Conservation (phyloP, 2,888 invertebrate genomes). For the Glaucopsyche alexis region DNA sequence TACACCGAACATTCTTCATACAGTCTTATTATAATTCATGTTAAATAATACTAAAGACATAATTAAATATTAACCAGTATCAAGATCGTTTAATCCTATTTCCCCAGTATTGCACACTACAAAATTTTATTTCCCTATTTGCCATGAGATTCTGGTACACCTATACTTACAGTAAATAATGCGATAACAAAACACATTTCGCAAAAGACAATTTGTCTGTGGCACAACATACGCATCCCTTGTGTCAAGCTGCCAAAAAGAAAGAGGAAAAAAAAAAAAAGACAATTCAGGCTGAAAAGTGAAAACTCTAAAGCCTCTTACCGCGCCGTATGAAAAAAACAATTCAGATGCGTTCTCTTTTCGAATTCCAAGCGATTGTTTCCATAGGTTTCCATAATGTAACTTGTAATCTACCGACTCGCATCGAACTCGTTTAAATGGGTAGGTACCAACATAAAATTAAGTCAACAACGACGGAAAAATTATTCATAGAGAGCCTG, state of each 20-base stretch:
- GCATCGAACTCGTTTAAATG: slow-evolving; percentile 41
- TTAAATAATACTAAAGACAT: too few relatives aligned
- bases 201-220: background rate
- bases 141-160: too few relatives aligned
- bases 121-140: too few relatives aligned
- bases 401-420: slow-evolving; percentile 39
- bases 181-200: too few relatives aligned
- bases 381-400: slow-evolving; percentile 34
- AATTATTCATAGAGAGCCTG: slow-evolving; percentile 73
- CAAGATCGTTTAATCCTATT: too few relatives aligned
- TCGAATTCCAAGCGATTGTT: slow-evolving; percentile 27
- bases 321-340: slow-evolving; percentile 19
- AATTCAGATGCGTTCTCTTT: slow-evolving; percentile 28
- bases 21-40: too few relatives aligned
- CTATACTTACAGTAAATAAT: too few relatives aligned
- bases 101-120: too few relatives aligned
- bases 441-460: slow-evolving; percentile 72
- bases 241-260: too few relatives aligned
- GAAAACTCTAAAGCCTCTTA: background rate
- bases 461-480: slow-evolving; percentile 76
- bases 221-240: too few relatives aligned
- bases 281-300: background rate
- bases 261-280: background rate
- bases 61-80: too few relatives aligned
- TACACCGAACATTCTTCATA: too few relatives aligned